Evolutionary conservation across 2,113 vertebrate species (phyloP).

Genomic region (Nothoprocta perdicaria): DNA sequence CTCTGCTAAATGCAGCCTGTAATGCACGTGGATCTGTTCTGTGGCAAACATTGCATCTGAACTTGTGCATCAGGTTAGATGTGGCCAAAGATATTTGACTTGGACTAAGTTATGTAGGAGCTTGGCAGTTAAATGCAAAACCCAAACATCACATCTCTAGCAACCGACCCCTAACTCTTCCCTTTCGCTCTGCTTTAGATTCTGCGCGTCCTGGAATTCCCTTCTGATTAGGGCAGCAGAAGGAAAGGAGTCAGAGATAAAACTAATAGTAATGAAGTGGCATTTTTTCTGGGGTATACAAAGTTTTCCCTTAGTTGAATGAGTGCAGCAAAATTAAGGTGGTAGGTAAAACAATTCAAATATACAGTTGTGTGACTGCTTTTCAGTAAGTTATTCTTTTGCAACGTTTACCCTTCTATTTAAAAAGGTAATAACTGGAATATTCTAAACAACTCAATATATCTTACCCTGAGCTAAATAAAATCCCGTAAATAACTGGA

Average conservation of each 20-base stretch:
- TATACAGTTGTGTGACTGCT: not conserved
- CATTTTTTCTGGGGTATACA: not conserved
- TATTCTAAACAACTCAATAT: slow-evolving; percentile 9
- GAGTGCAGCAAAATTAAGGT: not conserved
- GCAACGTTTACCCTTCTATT: not conserved
- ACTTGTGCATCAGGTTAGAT: not conserved
- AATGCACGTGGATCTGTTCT: not conserved
- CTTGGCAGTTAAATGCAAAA: not conserved
- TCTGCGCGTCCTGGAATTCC: not conserved
- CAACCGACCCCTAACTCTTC: not conserved
- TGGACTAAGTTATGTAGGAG: not conserved
- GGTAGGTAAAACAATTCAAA: not conserved
- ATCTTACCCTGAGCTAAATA: slow-evolving; percentile 26
- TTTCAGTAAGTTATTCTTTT: not conserved
- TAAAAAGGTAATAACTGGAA: slow-evolving; percentile 18
- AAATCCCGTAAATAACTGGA: slow-evolving; percentile 70
- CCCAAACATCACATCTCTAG: not conserved
- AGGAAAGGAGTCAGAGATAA: not conserved
- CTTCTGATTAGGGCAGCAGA: not conserved
- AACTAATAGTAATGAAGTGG: not conserved
- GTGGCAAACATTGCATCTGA: not conserved
- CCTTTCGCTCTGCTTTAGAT: not conserved
- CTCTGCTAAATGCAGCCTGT: not conserved
- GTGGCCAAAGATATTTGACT: not conserved
- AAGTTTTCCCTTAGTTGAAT: not conserved